Evolutionary conservation across 35 echinoderm and acorn worm genomes (phyloP).

Genomic region (Stichopus chloronotus): DNA sequence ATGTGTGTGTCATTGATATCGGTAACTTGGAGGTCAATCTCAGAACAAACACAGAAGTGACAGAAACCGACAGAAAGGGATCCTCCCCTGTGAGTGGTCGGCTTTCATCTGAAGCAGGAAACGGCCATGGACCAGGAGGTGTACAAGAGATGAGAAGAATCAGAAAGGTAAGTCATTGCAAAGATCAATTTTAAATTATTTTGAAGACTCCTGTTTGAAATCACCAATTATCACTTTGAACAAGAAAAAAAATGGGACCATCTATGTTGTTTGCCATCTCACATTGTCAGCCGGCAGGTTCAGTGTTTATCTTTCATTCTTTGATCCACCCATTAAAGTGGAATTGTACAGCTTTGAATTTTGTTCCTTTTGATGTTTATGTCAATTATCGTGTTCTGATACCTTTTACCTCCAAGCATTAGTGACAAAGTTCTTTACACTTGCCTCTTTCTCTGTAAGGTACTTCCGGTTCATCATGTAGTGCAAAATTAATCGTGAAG

Average conservation of each 20-base stretch:
- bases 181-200: background rate
- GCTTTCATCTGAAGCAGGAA: background rate
- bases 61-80: conserved; percentile 46
- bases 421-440: too few species aligned
- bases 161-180: background rate
- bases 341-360: too few species aligned
- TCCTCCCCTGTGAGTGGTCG: background rate
- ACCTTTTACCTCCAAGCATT: too few species aligned
- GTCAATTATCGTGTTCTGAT: too few species aligned
- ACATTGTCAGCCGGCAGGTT: too few species aligned
- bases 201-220: background rate
- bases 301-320: too few species aligned
- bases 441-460: too few species aligned
- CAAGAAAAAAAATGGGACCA: background rate
- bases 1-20: conserved; percentile 96
- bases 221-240: background rate
- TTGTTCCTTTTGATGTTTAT: too few species aligned
- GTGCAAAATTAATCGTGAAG: too few species aligned
- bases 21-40: conserved; percentile 89
- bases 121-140: background rate
- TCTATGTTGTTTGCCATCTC: too few species aligned
- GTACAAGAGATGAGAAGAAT: background rate
- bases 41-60: conserved; percentile 77
- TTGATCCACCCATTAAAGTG: too few species aligned
- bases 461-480: too few species aligned